Base-by-base conservation (phyloP, 2,797 vertebrate genomes). In the Peromyscus attwateri region DNA sequence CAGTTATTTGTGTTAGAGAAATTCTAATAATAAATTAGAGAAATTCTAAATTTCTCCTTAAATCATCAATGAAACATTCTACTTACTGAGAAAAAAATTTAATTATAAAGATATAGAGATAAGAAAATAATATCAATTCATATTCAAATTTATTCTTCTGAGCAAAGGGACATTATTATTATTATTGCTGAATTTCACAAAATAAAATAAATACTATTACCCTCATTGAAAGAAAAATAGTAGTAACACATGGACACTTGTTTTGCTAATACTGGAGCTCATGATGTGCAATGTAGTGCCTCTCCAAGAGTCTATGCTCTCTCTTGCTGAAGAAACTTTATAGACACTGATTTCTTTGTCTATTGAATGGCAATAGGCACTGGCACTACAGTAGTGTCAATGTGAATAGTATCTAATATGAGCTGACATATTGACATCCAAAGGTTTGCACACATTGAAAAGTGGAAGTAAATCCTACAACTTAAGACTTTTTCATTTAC, bases 141-240 rank as follows among this genome's bases (percentile, higher is more conserved):
- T 71, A 93, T 70, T 81, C 10, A 34, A 82, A 55, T 52, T 13
- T 92, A 81, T 1, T 91, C 23, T 94, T 96, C 90, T 60, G 49
- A 3, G 4, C 85, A 77, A 4, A 27, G 46, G 43, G 37, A 12
- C n/a, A 60, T 27, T 64, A 85, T 52, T 85, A 52, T 52, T 52
- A 52, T 52, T 52, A 12, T 17, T 84, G 11, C 43, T 68, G 77
- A 55, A 92, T 95, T 75, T 12, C 43, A 66, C 5, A 70, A 70
- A 84, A 60, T 8, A 92, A 91, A 82, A 81, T 85, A 37, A 73
- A 89, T 23, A 46, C 4, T 17, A 23, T 68, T 16, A 55, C 3
- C 3, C 1, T 13, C 23, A 82, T 81, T 27, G 27, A 55, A 23
- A 25, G 37, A 73, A 87, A 52, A 49, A 66, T 34, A 2, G 4